Evolutionary conservation across 1,140 invertebrate species (phyloP).

Genomic region (Rhynchophorus ferrugineus): DNA sequence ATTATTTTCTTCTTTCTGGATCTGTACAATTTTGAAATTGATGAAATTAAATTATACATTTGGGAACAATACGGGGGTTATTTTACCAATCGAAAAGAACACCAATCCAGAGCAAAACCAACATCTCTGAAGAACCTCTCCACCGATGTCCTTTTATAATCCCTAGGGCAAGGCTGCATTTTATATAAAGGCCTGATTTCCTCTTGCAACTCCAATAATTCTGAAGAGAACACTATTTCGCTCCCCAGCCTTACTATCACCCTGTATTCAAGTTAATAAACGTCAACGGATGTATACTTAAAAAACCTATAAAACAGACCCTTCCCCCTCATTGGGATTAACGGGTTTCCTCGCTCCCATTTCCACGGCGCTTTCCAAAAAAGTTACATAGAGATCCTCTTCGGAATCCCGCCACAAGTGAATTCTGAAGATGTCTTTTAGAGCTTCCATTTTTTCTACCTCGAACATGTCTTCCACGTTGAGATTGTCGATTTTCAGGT

Average conservation of each 20-base stretch:
- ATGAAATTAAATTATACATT: too few species aligned
- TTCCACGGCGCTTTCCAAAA: slow-evolving; percentile 73
- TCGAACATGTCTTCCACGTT: slow-evolving; percentile 78
- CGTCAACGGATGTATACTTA: not conserved
- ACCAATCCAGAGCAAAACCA: slow-evolving; percentile 80
- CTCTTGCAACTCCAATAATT: slow-evolving; percentile 66
- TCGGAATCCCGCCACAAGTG: slow-evolving; percentile 54
- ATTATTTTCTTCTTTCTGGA: slow-evolving; percentile 36
- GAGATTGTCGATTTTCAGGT: slow-evolving; percentile 81
- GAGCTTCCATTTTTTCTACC: slow-evolving; percentile 52
- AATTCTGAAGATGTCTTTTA: slow-evolving; percentile 68
- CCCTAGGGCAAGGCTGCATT: slow-evolving; percentile 63
- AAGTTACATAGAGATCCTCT: slow-evolving; percentile 69
- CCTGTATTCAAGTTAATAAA: slow-evolving; percentile 45
- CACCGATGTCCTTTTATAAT: slow-evolving; percentile 77
- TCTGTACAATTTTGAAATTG: too few species aligned
- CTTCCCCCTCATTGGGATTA: slow-evolving; percentile 75
- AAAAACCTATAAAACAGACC: slow-evolving; percentile 47
- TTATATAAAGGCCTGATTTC: slow-evolving; percentile 75
- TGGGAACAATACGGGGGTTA: too few species aligned
- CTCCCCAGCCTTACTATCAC: slow-evolving; percentile 76
- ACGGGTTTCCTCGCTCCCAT: slow-evolving; percentile 73
- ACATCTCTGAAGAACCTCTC: slow-evolving; percentile 74
- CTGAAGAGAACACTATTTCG: slow-evolving; percentile 60
- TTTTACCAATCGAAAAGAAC: slow-evolving; percentile 71